These are phyloP conservation scores for Geopemphigus sp. DNA, from an alignment of 1,140 invertebrate genomes.

Conservation along the genomic window DNA sequence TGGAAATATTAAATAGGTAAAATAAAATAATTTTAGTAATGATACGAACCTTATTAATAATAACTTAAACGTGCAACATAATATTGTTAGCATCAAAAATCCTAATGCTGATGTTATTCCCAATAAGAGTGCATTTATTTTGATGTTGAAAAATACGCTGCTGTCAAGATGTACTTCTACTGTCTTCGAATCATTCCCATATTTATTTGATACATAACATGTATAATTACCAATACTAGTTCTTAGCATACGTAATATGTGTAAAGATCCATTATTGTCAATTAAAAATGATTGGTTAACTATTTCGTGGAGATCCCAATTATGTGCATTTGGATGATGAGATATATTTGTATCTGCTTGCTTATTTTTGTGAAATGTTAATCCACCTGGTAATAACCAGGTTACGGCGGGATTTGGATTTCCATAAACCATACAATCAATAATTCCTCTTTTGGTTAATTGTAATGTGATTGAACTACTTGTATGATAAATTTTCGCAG, in stretches of 20 bases:
- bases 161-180: conserved; percentile 72
- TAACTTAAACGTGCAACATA: conserved; percentile 71
- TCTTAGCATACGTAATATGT: conserved; percentile 65
- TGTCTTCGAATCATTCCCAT: conserved; percentile 71
- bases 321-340: conserved; percentile 65
- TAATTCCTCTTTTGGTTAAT: conserved; percentile 50
- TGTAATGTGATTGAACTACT: background rate
- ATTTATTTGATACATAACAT: conserved; percentile 80
- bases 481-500: conserved; percentile 17
- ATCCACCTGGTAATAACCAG: conserved; percentile 77
- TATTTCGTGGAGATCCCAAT: conserved; percentile 57
- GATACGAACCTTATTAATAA: conserved; percentile 68
- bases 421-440: conserved; percentile 76
- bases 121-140: conserved; percentile 78
- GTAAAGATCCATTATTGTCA: conserved; percentile 65
- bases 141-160: conserved; percentile 74
- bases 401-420: conserved; percentile 76
- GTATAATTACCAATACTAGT: conserved; percentile 83
- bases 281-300: conserved; percentile 47
- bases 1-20: conserved; percentile 16
- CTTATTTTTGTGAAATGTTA: conserved; percentile 60
- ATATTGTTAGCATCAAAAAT: conserved; percentile 75
- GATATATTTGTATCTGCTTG: conserved; percentile 69
- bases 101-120: conserved; percentile 73
- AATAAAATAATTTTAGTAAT: conserved; percentile 26